phyloP scores from a whole-genome alignment of 35 echinoderm and acorn worm species.

The Ophioderma brevispina region DNA sequence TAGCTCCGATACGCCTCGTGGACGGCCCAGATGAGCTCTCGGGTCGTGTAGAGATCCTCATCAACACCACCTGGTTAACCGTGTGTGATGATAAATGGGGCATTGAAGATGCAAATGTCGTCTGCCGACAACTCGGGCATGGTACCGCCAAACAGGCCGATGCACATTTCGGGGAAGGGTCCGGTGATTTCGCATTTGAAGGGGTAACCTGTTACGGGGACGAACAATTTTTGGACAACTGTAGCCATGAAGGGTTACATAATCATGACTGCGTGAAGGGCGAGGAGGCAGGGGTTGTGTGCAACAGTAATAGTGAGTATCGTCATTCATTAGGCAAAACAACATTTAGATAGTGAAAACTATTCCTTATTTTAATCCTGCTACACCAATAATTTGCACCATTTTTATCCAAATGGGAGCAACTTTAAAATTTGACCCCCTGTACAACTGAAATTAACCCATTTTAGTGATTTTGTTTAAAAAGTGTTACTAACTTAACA shows the following conservation, averaged over 20 bases:
- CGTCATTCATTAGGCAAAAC: too few relatives aligned
- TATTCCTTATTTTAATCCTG: too few relatives aligned
- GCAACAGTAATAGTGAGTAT: not conserved
- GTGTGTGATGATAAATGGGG: slow-evolving; percentile 18
- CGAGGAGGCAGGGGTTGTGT: slow-evolving; percentile 20
- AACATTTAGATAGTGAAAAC: too few relatives aligned
- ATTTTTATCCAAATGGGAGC: too few relatives aligned
- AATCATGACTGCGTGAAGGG: not conserved
- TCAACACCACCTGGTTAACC: not conserved
- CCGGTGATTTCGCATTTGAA: not conserved
- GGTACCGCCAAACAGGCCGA: not conserved
- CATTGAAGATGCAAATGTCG: not conserved
- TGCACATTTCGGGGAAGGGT: not conserved
- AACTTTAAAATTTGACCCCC: too few relatives aligned
- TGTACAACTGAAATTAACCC: too few relatives aligned
- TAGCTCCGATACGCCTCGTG: not conserved
- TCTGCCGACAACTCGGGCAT: not conserved
- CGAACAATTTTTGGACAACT: not conserved
- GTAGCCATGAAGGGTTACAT: not conserved
- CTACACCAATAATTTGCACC: too few relatives aligned
- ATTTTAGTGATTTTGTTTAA: too few relatives aligned
- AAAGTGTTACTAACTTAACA: too few relatives aligned
- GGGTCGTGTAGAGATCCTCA: slow-evolving; percentile 23
- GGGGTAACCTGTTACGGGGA: not conserved
- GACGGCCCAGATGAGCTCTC: not conserved